These are phyloP conservation scores for Nipponia nippon DNA, from an alignment of 2,113 vertebrate species.

Conservation along the genomic window DNA sequence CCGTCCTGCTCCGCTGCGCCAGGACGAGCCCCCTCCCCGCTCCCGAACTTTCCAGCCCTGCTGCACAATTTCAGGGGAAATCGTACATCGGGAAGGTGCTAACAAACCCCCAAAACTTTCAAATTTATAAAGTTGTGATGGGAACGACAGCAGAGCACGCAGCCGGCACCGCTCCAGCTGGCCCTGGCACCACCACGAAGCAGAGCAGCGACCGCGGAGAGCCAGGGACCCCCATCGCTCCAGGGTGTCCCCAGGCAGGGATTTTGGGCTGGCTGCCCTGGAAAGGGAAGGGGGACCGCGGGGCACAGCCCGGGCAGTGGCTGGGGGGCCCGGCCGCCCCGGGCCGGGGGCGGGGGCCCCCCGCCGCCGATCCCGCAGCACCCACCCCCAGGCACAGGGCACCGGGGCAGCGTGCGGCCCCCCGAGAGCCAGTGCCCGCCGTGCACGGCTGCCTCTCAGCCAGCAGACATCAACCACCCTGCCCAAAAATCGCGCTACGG, in stretches of 20 bases:
- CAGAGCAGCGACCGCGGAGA: not conserved
- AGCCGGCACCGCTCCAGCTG: rapidly evolving
- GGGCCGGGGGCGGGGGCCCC: too few relatives aligned
- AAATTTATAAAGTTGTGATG: not conserved
- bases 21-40: not conserved
- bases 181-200: rapidly evolving
- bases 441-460: not conserved
- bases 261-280: not conserved
- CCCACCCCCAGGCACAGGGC: not conserved
- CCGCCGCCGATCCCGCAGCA: not conserved
- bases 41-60: rapidly evolving
- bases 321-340: not conserved
- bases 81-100: not conserved
- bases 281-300: not conserved
- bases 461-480: not conserved
- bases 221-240: not conserved
- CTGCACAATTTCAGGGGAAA: too few relatives aligned
- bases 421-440: not conserved
- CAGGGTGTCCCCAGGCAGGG: rapidly evolving
- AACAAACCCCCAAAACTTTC: not conserved
- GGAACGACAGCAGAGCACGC: rapidly evolving
- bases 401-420: rapidly evolving
- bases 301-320: not conserved
- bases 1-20: not conserved
- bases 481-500: rapidly evolving